Evolutionary conservation across 2,113 vertebrate species (phyloP).

Genomic region (Chloropsis cyanopogon): DNA sequence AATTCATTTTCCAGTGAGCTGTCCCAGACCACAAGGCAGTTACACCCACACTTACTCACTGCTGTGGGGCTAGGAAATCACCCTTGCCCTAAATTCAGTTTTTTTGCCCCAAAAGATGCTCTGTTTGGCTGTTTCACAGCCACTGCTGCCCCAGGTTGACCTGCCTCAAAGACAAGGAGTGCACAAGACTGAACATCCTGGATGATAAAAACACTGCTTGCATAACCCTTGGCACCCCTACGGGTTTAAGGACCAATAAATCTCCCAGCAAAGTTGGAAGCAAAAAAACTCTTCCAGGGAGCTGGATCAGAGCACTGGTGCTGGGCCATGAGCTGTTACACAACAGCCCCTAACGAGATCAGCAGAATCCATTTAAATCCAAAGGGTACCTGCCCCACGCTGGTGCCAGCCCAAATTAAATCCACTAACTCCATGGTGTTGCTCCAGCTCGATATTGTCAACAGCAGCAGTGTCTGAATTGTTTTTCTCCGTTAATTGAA

Average conservation of each 20-base stretch:
- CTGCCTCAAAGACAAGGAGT: neutral
- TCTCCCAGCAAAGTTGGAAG: neutral
- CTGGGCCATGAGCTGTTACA: neutral
- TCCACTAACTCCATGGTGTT: neutral
- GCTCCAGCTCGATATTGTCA: neutral
- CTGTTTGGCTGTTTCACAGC: neutral
- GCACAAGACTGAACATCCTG: neutral
- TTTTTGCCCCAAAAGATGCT: neutral
- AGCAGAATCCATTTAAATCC: neutral
- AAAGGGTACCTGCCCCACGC: neutral
- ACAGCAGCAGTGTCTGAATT: neutral
- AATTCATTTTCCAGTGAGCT: neutral
- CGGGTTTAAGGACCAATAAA: neutral
- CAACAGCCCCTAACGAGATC: neutral
- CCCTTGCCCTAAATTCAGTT: fast-evolving
- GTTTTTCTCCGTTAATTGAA: neutral
- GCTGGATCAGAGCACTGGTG: neutral
- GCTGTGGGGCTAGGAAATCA: neutral
- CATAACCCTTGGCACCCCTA: neutral
- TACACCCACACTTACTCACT: neutral
- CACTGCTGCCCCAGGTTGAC: neutral
- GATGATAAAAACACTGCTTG: neutral
- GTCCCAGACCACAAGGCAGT: neutral
- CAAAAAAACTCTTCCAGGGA: neutral
- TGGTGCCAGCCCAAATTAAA: neutral